Conservation (phyloP, 2,113 vertebrate genomes). For the Gymnocephalus cernua region DNA sequence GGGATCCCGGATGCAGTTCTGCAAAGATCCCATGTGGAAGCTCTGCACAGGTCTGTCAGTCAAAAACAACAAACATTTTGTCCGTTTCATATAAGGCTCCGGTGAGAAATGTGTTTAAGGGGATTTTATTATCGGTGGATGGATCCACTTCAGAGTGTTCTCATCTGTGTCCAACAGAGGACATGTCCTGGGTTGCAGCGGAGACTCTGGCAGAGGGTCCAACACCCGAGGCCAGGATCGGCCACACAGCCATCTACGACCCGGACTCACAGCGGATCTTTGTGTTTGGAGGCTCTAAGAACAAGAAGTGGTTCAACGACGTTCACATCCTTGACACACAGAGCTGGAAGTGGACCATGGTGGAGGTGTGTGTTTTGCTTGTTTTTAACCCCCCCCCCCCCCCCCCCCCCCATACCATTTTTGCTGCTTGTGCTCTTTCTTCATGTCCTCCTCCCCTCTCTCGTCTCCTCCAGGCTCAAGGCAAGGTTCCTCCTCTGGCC, state of each 20-base stretch:
- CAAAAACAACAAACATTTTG: neutral
- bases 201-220: slow-evolving; percentile 84
- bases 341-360: slow-evolving; percentile 86
- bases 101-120: neutral
- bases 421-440: neutral
- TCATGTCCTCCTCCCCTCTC: neutral
- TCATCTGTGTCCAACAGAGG: slow-evolving; percentile 76
- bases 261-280: slow-evolving; percentile 80
- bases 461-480: slow-evolving; percentile 75
- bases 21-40: slow-evolving; percentile 86
- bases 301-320: slow-evolving; percentile 86
- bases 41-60: slow-evolving; percentile 81
- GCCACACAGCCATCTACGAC: slow-evolving; percentile 84
- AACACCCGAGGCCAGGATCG: slow-evolving; percentile 84
- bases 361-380: slow-evolving; percentile 71
- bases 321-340: slow-evolving; percentile 86
- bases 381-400: accelerated
- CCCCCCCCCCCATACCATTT: accelerated
- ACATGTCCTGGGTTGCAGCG: slow-evolving; percentile 82
- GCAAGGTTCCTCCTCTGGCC: slow-evolving; percentile 85
- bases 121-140: neutral
- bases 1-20: slow-evolving; percentile 84
- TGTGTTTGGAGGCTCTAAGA: slow-evolving; percentile 86
- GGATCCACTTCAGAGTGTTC: neutral
- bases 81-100: neutral